phyloP scores from a whole-genome alignment of 2,888 invertebrate genomes.

The Drosophila mettleri region DNA sequence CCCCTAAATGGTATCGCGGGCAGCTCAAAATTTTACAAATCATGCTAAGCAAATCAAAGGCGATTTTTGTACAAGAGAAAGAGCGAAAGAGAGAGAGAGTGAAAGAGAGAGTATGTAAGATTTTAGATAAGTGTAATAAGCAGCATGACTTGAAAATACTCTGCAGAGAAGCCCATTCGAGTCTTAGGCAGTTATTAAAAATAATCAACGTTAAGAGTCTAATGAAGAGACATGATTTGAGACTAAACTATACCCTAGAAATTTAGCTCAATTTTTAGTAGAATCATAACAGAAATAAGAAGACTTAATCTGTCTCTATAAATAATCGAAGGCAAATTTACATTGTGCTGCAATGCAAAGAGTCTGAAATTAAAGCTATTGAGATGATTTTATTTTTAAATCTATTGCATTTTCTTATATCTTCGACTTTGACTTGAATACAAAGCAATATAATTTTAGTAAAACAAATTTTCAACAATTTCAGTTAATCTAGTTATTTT shows the following conservation, averaged over 20 bases:
- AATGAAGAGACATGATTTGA: neutral
- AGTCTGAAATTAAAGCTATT: too few relatives aligned
- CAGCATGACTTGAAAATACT: neutral
- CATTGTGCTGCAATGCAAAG: too few relatives aligned
- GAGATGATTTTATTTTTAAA: too few relatives aligned
- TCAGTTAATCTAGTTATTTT: neutral
- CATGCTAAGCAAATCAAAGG: constrained; percentile 7
- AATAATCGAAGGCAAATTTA: neutral
- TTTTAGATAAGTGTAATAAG: neutral
- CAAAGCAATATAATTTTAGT: too few relatives aligned
- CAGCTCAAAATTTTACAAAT: constrained; percentile 1
- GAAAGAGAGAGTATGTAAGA: neutral
- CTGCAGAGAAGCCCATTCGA: too few relatives aligned
- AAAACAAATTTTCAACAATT: too few relatives aligned
- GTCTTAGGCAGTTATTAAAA: too few relatives aligned
- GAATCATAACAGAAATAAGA: neutral
- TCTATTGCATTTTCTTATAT: too few relatives aligned
- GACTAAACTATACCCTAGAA: neutral
- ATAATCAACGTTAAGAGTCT: too few relatives aligned
- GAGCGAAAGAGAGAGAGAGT: too few relatives aligned
- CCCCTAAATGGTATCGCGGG: constrained; percentile 12
- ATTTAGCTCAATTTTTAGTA: neutral
- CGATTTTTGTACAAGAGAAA: neutral
- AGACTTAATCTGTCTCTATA: neutral
- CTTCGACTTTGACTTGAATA: too few relatives aligned